A percentile compares a stretch with the other conserved stretches of the same genome.
These are phyloP conservation scores for Archivesica marissinica DNA, from an alignment of 1,140 invertebrate genomes.

Conservation along the genomic window DNA sequence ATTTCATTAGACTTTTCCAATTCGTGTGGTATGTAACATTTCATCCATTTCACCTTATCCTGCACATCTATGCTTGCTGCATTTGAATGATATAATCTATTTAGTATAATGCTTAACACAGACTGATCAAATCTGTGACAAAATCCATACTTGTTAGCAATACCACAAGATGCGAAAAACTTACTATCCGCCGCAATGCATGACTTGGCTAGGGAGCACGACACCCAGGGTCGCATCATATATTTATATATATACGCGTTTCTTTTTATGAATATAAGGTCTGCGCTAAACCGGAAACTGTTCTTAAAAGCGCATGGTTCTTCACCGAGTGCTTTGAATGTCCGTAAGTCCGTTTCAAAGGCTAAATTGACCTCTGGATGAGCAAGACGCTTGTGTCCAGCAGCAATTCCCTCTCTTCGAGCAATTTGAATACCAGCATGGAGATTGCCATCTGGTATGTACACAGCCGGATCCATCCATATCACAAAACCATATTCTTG, in stretches of 20 bases:
- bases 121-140: conserved; percentile 32
- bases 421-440: conserved; percentile 15
- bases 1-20: not conserved
- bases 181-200: not conserved
- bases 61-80: not conserved
- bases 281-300: not conserved
- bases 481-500: conserved; percentile 26
- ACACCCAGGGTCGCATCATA: conserved; percentile 22
- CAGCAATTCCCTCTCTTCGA: not conserved
- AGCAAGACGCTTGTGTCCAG: not conserved
- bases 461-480: conserved; percentile 32
- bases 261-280: conserved; percentile 1
- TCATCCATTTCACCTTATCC: conserved; percentile 5
- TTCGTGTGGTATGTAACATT: conserved; percentile 18
- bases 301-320: conserved; percentile 4
- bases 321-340: conserved; percentile 5
- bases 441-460: conserved; percentile 6
- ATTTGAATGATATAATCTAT: conserved; percentile 12
- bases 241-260: conserved; percentile 12
- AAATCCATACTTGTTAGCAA: not conserved
- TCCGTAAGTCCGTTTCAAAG: not conserved
- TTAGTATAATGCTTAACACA: conserved; percentile 7
- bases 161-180: not conserved
- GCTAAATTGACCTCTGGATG: not conserved
- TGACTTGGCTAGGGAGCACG: not conserved